Base-by-base conservation (phyloP, 53 echinoderm and acorn worm species). In the Temnopleurus reevesii region DNA sequence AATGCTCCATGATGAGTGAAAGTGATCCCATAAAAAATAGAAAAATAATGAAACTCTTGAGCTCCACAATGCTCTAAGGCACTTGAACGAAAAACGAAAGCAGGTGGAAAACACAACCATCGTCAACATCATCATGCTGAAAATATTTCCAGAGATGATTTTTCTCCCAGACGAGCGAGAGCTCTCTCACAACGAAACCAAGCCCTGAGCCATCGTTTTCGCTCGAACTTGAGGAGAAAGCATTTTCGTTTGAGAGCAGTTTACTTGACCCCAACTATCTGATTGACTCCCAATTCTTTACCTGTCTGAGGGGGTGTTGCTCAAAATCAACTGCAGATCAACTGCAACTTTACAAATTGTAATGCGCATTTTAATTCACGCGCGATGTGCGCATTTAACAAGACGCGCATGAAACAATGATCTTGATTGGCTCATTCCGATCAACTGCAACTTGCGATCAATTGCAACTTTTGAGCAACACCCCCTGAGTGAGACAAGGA, bases 241-340 rank as follows among this genome's bases (percentile, higher is more conserved):
- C 31, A 63, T 63, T 63, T 63, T 63, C 30, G 33, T 63, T 63
- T 63, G 63, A 63, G 63, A 63, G 63, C 18, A 33, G 63, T 63
- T 63, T 12, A 63, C 33, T 63, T 63, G 63, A 63, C 63, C 63
- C 59, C 63, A 31, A 25, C 63, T 9, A 63, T 63, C 63, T 63
- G 33, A 63, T 63, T 63, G 63, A 63, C 63, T 63, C 33, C 63
- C 63, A 63, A 63, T 63, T 63, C 33, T 13, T n/a, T n/a, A n/a
- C n/a, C n/a, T n/a, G n/a, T n/a, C n/a, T n/a, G n/a, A n/a, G n/a
- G n/a, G n/a, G n/a, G n/a, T n/a, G n/a, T n/a, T n/a, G n/a, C n/a
- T n/a, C n/a, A n/a, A n/a, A n/a, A n/a, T n/a, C n/a, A n/a, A n/a
- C n/a, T n/a, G n/a, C n/a, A n/a, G n/a, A n/a, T n/a, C n/a, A n/a